Percentiles rank a stretch among this genome's conserved stretches.
Conservation (phyloP, 1,140 invertebrate genomes). For the Procambarus clarkii region DNA sequence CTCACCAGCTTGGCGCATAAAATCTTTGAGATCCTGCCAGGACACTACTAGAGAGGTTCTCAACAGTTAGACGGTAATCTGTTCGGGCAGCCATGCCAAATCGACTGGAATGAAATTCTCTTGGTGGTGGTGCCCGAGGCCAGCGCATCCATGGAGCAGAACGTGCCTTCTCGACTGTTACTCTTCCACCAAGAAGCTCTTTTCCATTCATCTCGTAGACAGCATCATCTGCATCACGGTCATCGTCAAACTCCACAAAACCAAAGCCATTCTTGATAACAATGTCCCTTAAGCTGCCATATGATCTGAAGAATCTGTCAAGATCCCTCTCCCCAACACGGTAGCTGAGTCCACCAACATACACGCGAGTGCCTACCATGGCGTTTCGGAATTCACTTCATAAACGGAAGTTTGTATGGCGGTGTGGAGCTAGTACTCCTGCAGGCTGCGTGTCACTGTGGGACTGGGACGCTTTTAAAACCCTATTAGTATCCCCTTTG, state of each 20-base stretch:
- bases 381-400: too few species aligned
- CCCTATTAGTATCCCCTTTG: too few species aligned
- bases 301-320: constrained; percentile 98
- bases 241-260: constrained; percentile 99
- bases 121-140: constrained; percentile 56
- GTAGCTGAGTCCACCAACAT: constrained; percentile 95
- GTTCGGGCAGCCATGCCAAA: constrained; percentile 98
- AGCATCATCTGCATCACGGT: constrained; percentile 98
- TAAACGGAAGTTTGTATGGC: too few species aligned
- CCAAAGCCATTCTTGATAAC: constrained; percentile 99
- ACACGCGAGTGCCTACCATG: constrained; percentile 84
- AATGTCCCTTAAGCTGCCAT: constrained; percentile 95
- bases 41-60: constrained; percentile 98
- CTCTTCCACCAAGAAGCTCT: constrained; percentile 92
- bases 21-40: constrained; percentile 99
- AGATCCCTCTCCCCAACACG: constrained; percentile 96
- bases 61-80: constrained; percentile 96
- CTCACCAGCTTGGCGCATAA: constrained; percentile 98
- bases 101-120: constrained; percentile 78
- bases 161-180: constrained; percentile 72
- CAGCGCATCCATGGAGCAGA: constrained; percentile 49
- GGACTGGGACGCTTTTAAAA: too few species aligned
- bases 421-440: too few species aligned
- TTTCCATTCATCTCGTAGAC: constrained; percentile 98
- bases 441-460: too few species aligned